These are phyloP conservation scores for Melikaiella ostensackeni DNA, from an alignment of 2,888 invertebrate genomes.

Conservation along the genomic window DNA sequence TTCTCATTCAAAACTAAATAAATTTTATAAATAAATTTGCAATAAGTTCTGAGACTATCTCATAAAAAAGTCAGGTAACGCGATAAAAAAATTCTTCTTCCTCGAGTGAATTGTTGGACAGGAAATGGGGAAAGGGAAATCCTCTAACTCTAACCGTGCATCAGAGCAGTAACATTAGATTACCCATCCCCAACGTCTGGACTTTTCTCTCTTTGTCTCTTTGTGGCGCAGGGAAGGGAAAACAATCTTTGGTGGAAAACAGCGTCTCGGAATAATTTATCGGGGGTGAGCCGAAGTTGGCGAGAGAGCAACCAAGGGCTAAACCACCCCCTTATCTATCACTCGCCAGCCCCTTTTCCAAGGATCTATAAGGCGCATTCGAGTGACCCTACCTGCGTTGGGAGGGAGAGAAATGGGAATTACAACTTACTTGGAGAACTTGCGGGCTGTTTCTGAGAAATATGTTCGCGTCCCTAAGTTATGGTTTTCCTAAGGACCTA, in stretches of 20 bases:
- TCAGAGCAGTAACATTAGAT: constrained; percentile 49
- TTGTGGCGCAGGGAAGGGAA: constrained; percentile 53
- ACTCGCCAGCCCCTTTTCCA: constrained; percentile 47
- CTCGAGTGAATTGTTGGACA: constrained; percentile 3
- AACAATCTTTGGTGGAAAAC: constrained; percentile 67
- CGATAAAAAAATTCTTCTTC: not conserved
- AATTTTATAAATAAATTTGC: too few relatives aligned
- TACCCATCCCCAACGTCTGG: constrained; percentile 39
- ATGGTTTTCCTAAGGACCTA: constrained; percentile 28
- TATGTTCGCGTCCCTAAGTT: constrained; percentile 29
- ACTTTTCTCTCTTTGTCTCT: constrained; percentile 45
- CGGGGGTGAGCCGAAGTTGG: constrained; percentile 58
- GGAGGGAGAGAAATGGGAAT: constrained; percentile 37
- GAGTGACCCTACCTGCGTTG: constrained; percentile 46
- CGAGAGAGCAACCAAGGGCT: constrained; percentile 57
- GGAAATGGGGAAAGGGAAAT: not conserved
- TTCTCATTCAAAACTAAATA: too few relatives aligned
- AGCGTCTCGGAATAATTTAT: constrained; percentile 66
- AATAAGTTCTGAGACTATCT: not conserved
- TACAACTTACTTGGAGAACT: constrained; percentile 40
- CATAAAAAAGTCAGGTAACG: not conserved
- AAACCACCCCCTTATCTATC: constrained; percentile 64
- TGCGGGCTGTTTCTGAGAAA: constrained; percentile 37
- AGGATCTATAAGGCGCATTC: constrained; percentile 53
- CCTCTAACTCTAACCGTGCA: constrained; percentile 12